Percentiles rank a stretch among this genome's conserved stretches.
Evolutionary conservation across 2,888 invertebrate species (phyloP).

Genomic region (Polymixis lichenea): DNA sequence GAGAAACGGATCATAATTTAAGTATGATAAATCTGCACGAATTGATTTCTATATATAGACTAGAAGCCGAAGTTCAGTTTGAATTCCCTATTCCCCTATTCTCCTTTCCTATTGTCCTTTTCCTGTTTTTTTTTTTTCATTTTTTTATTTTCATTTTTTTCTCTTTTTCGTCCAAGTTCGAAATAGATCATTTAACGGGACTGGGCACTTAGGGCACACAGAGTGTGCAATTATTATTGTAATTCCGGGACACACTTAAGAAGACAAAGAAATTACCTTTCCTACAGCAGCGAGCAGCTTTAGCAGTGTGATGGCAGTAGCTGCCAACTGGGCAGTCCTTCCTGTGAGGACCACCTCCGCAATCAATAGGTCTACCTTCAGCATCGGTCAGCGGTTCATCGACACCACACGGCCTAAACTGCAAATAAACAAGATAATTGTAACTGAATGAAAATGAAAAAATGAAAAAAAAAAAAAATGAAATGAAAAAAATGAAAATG

Average conservation of each 20-base stretch:
- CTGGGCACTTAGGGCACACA: neutral
- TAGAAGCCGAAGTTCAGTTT: no score
- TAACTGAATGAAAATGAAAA: no score
- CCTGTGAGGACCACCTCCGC: constrained; percentile 94
- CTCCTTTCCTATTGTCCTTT: no score
- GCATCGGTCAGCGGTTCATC: constrained; percentile 93
- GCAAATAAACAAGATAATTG: neutral
- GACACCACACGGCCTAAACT: constrained; percentile 94
- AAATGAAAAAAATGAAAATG: no score
- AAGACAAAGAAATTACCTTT: constrained; percentile 91
- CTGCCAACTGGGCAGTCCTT: constrained; percentile 95
- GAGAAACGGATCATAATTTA: constrained; percentile 46
- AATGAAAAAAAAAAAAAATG: no score
- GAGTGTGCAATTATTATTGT: neutral
- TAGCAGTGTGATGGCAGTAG: constrained; percentile 96
- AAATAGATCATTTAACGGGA: no score
- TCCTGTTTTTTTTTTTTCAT: no score
- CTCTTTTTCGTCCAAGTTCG: no score
- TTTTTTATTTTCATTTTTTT: no score
- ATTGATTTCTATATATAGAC: no score
- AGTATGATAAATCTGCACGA: constrained; percentile 50
- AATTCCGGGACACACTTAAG: neutral
- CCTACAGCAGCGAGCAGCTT: constrained; percentile 95
- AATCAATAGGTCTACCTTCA: constrained; percentile 93
- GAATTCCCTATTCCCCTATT: no score